A percentile compares a stretch with the other conserved stretches of the same genome.
Evolutionary conservation across 2,113 vertebrate genomes (phyloP).

Genomic region (Rallus limicola): DNA sequence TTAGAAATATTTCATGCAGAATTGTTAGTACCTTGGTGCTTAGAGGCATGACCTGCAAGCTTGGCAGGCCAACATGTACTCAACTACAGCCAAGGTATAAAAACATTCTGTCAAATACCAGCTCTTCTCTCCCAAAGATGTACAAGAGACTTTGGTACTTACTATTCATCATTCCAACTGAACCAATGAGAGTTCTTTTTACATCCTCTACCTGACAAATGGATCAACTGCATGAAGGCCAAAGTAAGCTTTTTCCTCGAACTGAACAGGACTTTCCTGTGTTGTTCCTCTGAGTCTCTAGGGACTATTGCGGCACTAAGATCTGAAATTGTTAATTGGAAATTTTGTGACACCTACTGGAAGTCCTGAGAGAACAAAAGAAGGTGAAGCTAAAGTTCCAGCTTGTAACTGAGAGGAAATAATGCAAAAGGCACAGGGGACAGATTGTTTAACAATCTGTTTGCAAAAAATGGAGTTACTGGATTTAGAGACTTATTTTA

Average conservation of each 20-base stretch:
- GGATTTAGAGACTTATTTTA: neutral
- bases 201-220: neutral
- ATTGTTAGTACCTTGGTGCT: neutral
- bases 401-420: neutral
- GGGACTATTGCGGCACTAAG: neutral
- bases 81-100: neutral
- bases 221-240: neutral
- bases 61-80: neutral
- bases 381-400: neutral
- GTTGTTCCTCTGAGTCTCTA: neutral
- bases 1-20: neutral
- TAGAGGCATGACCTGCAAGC: neutral
- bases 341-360: neutral
- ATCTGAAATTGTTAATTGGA: neutral
- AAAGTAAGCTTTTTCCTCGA: neutral
- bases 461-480: rapidly evolving
- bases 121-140: neutral
- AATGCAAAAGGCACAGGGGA: neutral
- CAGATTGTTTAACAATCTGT: neutral
- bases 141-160: neutral
- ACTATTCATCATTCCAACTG: neutral
- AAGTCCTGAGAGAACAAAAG: neutral
- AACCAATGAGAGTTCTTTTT: neutral
- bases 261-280: rapidly evolving
- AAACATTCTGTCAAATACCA: neutral